Percentiles rank a stretch among this genome's conserved stretches.
These are phyloP conservation scores for Panthera tigris DNA, from an alignment of 2,113 vertebrate species.

Conservation along the genomic window DNA sequence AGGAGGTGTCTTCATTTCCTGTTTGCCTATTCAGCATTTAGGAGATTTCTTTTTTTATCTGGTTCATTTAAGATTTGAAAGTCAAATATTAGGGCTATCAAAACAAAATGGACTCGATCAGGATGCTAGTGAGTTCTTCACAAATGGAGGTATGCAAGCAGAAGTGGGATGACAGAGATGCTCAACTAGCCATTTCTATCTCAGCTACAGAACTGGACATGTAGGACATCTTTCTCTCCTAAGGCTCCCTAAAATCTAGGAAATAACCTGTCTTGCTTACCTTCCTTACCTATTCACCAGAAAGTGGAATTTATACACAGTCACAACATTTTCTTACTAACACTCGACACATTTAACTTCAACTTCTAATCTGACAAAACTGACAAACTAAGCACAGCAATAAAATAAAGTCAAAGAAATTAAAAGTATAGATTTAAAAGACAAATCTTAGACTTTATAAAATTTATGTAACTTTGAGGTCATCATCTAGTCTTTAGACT, in stretches of 20 bases:
- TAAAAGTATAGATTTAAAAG: not conserved
- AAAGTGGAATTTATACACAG: not conserved
- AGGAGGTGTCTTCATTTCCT: not conserved
- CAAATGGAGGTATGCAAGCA: not conserved
- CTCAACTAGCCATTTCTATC: not conserved
- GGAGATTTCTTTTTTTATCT: not conserved
- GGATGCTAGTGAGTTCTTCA: not conserved
- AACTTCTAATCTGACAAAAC: not conserved
- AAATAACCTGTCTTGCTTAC: not conserved
- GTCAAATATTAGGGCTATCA: not conserved
- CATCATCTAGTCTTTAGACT: not conserved
- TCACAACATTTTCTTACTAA: not conserved
- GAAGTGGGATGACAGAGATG: not conserved
- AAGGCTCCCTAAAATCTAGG: not conserved
- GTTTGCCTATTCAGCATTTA: not conserved
- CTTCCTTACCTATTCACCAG: not conserved
- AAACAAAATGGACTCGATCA: not conserved
- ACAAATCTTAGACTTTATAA: not conserved
- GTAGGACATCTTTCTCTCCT: not conserved
- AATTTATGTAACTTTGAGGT: not conserved
- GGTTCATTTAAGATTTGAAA: not conserved
- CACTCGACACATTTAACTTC: not conserved
- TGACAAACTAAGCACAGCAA: not conserved
- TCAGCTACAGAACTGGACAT: not conserved
- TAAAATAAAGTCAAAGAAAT: not conserved